phyloP scores from a whole-genome alignment of 1,140 invertebrate genomes.

The Streblospio benedicti region DNA sequence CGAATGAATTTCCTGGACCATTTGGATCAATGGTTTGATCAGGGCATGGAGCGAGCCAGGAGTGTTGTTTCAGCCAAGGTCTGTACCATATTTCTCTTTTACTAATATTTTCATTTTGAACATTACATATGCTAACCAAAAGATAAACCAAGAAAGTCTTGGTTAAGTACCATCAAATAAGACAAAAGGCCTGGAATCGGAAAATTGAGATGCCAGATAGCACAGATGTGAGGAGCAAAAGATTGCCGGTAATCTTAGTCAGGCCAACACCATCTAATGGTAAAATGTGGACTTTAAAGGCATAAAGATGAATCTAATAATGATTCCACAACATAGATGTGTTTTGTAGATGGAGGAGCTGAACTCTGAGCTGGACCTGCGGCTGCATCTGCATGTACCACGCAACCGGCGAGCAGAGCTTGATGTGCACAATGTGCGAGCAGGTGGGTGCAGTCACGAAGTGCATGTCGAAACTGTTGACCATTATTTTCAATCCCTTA shows the following conservation, averaged over 20 bases:
- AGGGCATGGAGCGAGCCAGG: slow-evolving; percentile 35
- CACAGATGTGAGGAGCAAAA: no score
- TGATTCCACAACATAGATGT: background rate
- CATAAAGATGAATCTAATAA: background rate
- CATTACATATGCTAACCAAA: no score
- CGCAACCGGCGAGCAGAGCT: slow-evolving; percentile 37
- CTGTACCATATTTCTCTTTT: slow-evolving; percentile 14
- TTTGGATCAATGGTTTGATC: slow-evolving; percentile 39
- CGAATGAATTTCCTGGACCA: slow-evolving; percentile 44
- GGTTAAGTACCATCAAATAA: no score
- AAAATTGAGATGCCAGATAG: no score
- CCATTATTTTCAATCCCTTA: no score
- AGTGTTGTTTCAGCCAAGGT: slow-evolving; percentile 43
- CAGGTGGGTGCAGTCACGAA: slow-evolving; percentile 30
- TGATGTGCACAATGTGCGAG: slow-evolving; percentile 47
- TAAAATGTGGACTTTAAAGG: background rate
- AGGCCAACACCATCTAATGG: background rate
- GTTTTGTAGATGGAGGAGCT: slow-evolving; percentile 35
- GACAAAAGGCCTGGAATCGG: no score
- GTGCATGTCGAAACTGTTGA: background rate
- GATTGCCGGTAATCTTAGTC: no score
- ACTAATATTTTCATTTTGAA: no score
- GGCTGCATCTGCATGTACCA: slow-evolving; percentile 45
- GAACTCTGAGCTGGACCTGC: slow-evolving; percentile 43
- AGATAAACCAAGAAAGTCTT: no score